Base-by-base conservation (phyloP, 2,888 invertebrate species). In the Myopa testacea region DNA sequence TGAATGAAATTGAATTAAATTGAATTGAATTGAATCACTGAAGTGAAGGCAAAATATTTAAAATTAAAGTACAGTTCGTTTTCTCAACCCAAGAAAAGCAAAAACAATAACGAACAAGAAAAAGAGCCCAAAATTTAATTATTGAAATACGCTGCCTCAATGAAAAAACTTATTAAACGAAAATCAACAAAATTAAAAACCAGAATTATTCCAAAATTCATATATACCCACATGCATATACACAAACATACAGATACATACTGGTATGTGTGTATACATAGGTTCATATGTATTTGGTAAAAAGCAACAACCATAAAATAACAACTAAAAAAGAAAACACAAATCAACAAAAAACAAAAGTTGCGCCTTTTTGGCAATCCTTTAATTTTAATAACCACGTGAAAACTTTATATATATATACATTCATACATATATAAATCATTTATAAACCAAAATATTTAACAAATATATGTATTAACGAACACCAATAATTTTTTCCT, bases 101-200 rank as follows among this genome's bases (percentile, higher is more conserved):
- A 78, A 69, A 77, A 78, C 62, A 78, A 80, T 52, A 26, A 72
- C 76, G 72, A 75, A 73, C 76, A 75, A 75, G 79, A 82, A 78
- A 82, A 81, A 73, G 7, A 40, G 60, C 78, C 69, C 73, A 74
- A 67, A 63, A 12, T 16, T 76, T 73, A 79, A 80, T 45, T 67
- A 77, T 58, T 75, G 71, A 72, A 55, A 78, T 77, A 80, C 65
- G 75, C 75, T 75, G 75, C 78, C 71, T 74, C 68, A 75, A 38
- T 58, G 77, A 76, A 79, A 45, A 80, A 82, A 71, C 78, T 77
- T 75, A 78, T 80, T 84, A 84, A 82, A 84, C 81, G 81, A 84
- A 84, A 80, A 67, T 74, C 80, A 78, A 69, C 58, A 68, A 76
- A 65, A 26, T 75, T 77, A 75, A 75, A 80, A 73, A 75, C 52